These are phyloP conservation scores for Silurus meridionalis DNA, from an alignment of 2,113 vertebrate species.

Conservation along the genomic window DNA sequence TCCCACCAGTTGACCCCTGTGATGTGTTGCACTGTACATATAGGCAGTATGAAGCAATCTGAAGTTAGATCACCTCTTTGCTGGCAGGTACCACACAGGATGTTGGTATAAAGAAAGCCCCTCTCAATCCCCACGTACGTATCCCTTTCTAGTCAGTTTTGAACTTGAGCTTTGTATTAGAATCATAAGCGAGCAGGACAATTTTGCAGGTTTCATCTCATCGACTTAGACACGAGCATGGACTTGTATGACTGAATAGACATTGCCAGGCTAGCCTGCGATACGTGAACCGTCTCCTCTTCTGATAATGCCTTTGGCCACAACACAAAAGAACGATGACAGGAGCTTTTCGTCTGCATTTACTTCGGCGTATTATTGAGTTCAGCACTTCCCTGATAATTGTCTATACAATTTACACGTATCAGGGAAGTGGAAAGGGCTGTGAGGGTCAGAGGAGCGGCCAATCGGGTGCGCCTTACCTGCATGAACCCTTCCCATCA, in stretches of 20 bases:
- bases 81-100: neutral
- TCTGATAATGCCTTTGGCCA: slow-evolving; percentile 8
- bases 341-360: neutral
- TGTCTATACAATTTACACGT: slow-evolving; percentile 5
- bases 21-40: neutral
- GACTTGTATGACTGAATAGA: neutral
- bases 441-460: slow-evolving; percentile 45
- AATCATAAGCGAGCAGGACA: neutral
- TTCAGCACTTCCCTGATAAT: slow-evolving; percentile 21
- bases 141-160: neutral
- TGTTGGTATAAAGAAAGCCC: neutral
- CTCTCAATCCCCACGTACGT: too few species aligned
- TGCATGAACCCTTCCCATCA: slow-evolving; percentile 85
- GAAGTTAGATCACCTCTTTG: neutral
- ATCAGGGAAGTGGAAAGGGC: slow-evolving; percentile 42
- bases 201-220: neutral
- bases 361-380: neutral
- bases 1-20: neutral
- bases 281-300: neutral
- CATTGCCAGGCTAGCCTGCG: neutral
- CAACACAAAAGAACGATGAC: slow-evolving; percentile 21
- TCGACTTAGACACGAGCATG: neutral
- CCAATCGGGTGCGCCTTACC: slow-evolving; percentile 73
- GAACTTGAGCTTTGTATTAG: neutral
- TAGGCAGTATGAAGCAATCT: neutral